Percentiles rank a stretch among this genome's conserved stretches.
phyloP scores from a whole-genome alignment of 2,113 vertebrate species.

The Heptranchias perlo region DNA sequence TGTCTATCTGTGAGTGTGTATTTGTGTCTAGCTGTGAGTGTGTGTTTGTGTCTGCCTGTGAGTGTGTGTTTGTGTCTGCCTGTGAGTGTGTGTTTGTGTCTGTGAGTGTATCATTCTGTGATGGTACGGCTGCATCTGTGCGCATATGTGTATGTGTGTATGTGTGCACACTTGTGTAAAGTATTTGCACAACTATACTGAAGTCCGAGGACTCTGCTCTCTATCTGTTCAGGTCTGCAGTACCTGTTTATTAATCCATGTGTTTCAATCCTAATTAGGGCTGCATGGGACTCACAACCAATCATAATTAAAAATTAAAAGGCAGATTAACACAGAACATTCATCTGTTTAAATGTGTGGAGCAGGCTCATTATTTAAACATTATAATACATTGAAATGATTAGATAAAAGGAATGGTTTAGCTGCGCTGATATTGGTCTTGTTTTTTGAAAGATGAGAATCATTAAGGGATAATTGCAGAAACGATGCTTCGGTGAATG shows the following conservation, averaged over 20 bases:
- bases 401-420: conserved; percentile 33
- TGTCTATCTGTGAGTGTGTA: neutral
- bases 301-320: conserved; percentile 34
- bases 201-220: neutral
- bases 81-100: neutral
- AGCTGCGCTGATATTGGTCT: neutral
- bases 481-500: neutral
- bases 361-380: conserved; percentile 28
- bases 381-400: neutral
- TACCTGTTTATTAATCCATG: neutral
- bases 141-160: neutral
- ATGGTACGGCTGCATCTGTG: neutral
- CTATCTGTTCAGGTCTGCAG: neutral
- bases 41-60: neutral
- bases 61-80: neutral
- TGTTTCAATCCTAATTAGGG: neutral
- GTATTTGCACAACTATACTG: neutral
- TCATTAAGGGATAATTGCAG: conserved; percentile 23
- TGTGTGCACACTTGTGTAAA: neutral
- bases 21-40: neutral
- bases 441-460: neutral
- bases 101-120: neutral
- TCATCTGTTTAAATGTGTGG: neutral
- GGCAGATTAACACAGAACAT: neutral
- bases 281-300: neutral